phyloP scores from a whole-genome alignment of 2,797 vertebrate species.

The Pantherophis vulpinus region DNA sequence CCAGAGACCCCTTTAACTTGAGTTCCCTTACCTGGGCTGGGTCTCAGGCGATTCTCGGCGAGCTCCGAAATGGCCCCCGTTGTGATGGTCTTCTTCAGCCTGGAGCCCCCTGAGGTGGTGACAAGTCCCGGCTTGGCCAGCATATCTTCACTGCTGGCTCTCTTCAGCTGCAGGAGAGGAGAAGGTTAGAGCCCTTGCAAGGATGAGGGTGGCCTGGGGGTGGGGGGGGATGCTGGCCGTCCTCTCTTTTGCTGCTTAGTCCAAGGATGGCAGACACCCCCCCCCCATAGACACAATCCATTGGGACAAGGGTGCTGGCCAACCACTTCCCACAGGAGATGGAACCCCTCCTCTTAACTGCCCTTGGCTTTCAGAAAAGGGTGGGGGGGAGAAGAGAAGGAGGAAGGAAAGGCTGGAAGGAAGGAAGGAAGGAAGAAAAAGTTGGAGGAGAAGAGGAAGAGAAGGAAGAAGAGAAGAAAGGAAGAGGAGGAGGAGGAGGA shows the following conservation, averaged over 20 bases:
- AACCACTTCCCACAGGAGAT: not conserved
- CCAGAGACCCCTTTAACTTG: accelerated
- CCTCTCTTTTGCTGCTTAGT: too few species aligned
- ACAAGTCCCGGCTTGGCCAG: slow-evolving; percentile 81
- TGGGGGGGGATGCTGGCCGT: accelerated
- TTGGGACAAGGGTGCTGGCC: not conserved
- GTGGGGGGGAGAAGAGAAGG: too few species aligned
- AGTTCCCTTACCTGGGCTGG: slow-evolving; percentile 74
- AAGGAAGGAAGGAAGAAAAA: too few species aligned
- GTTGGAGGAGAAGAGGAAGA: too few species aligned
- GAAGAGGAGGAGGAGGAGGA: too few species aligned
- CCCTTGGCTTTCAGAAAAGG: not conserved
- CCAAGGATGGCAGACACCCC: not conserved
- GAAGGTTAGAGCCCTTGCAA: accelerated
- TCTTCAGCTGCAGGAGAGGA: slow-evolving; percentile 79
- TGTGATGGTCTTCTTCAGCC: slow-evolving; percentile 90
- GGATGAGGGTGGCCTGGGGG: not conserved
- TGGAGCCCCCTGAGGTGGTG: slow-evolving; percentile 67
- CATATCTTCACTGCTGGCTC: slow-evolving; percentile 94
- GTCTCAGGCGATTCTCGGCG: slow-evolving; percentile 79
- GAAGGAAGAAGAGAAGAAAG: accelerated
- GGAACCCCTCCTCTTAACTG: not conserved
- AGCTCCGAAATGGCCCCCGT: slow-evolving; percentile 89
- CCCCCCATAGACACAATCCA: not conserved
- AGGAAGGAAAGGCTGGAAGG: too few species aligned